Base-by-base conservation (phyloP, 2,797 vertebrate genomes). In the Falco peregrinus region DNA sequence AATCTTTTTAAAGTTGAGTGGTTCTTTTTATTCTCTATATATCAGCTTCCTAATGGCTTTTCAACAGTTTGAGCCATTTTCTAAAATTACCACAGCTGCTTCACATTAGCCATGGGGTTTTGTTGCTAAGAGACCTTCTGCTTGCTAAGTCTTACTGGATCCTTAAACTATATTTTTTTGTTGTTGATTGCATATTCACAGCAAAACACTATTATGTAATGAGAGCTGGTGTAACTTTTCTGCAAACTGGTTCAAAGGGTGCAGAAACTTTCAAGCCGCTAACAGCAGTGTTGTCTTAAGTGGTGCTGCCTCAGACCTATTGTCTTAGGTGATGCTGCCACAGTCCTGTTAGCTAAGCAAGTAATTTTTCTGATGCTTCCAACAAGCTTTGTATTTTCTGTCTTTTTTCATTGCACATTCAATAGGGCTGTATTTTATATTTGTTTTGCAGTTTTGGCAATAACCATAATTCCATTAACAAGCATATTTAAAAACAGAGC, bases 41-140 rank as follows among this genome's bases (percentile, higher is more conserved):
- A 98, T 98, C 97, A 98, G 96, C 92, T 97, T 97, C 97, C 93
- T 98, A 98, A 98, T 98, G 96, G 96, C 97, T 98, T 98, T 98
- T 98, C 98, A 98, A 98, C 98, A 97, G 98, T 98, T 97, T 95
- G 93, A 97, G 80, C 95, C 86, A 94, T 98, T 98, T 97, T 98
- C 97, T 97, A 93, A 98, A 98, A 98, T 97, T 97, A 79, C 96
- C 95, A 92, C 98, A 98, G 98, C 98, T 98, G 98, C 97, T 98
- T 98, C 95, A 87, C 91, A 98, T 98, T 98, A 98, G 96, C 69
- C 81, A 89, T 77, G 89, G 92, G 88, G 70, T 96, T 98, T 97
- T 96, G 96, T 97, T 97, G 96, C 94, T 97, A 97, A 97, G 97
- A 95, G 91, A 94, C 77, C 65, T 96, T 97, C 94, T 97, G 93